Conservation (phyloP, 1,140 invertebrate genomes). For the Dryas iulia region DNA sequence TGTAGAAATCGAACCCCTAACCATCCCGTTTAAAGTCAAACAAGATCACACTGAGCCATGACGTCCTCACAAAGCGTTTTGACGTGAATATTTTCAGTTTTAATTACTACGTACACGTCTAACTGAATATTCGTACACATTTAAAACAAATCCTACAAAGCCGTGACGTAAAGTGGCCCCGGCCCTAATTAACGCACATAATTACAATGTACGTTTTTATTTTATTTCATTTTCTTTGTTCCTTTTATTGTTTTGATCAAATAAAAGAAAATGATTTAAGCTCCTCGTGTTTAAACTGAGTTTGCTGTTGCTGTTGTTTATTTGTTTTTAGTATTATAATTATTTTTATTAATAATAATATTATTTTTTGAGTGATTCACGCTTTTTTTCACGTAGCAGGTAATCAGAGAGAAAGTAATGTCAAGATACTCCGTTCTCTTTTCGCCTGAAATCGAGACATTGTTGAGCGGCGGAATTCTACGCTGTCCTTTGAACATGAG, state of each 20-base stretch:
- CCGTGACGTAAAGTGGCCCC: neutral
- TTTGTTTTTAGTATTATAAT: neutral
- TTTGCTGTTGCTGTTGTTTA: neutral
- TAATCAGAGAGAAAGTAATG: no score
- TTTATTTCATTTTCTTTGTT: conserved; percentile 5
- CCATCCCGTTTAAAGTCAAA: no score
- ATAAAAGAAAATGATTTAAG: neutral
- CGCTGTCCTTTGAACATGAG: no score
- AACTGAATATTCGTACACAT: neutral
- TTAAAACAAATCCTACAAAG: neutral
- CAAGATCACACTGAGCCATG: no score
- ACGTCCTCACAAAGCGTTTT: neutral
- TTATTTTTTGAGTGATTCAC: no score
- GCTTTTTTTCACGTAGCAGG: no score
- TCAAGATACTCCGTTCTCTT: no score
- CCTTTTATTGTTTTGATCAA: neutral
- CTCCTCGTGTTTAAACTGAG: neutral
- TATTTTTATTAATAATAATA: no score
- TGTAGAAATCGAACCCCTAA: no score
- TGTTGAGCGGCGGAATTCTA: no score
- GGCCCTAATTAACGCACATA: neutral
- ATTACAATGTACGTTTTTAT: conserved; percentile 4
- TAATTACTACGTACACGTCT: neutral
- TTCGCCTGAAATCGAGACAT: no score
- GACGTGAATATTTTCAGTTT: neutral